A percentile compares a stretch with the other conserved stretches of the same genome.
Evolutionary conservation across 1,140 invertebrate species (phyloP).

Genomic region (Papilio machaon): DNA sequence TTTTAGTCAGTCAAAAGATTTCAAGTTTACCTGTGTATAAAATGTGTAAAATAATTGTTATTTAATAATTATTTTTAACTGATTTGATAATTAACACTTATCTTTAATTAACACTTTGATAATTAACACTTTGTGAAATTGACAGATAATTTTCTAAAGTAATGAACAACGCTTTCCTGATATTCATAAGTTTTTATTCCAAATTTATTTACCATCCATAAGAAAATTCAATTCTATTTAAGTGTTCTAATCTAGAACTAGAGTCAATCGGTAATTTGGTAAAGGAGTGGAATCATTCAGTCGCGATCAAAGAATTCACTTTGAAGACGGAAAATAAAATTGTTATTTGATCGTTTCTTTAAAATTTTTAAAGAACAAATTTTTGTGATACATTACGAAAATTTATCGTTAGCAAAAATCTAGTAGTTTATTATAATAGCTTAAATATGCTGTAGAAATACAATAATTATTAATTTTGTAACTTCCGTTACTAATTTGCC

Average conservation of each 20-base stretch:
- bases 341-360: constrained; percentile 2
- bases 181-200: neutral
- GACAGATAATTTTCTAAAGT: neutral
- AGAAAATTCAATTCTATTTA: constrained; percentile 4
- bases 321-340: constrained; percentile 24
- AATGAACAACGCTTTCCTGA: neutral
- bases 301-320: constrained; percentile 29
- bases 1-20: too few species aligned
- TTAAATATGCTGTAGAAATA: neutral
- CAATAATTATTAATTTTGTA: neutral
- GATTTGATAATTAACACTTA: too few species aligned
- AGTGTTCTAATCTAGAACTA: neutral
- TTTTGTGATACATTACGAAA: neutral
- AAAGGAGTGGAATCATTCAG: constrained; percentile 11
- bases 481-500: neutral
- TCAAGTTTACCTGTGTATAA: too few species aligned
- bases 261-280: constrained; percentile 27
- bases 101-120: too few species aligned
- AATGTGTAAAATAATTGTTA: too few species aligned
- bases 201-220: neutral
- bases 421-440: neutral
- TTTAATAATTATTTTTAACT: too few species aligned
- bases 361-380: neutral
- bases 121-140: neutral
- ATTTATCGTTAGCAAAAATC: neutral